phyloP scores from a whole-genome alignment of 2,797 vertebrate genomes.

The Acanthurus lineatus region DNA sequence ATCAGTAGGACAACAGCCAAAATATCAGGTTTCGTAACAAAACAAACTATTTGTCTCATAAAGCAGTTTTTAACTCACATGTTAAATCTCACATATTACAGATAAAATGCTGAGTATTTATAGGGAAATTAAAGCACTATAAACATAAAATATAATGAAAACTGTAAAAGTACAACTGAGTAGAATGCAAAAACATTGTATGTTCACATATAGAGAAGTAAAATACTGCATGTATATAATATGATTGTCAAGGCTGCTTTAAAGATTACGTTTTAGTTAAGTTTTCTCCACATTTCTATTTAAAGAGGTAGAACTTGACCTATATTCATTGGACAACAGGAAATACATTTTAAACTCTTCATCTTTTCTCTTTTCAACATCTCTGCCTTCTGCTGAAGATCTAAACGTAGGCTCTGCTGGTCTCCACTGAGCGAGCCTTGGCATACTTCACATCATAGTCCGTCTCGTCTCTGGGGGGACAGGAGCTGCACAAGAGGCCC shows the following conservation, averaged over 20 bases:
- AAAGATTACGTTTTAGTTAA: background rate
- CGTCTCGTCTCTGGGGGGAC: slow-evolving; percentile 58
- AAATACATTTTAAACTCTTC: background rate
- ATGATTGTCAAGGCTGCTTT: background rate
- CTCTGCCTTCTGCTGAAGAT: background rate
- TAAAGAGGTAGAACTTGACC: background rate
- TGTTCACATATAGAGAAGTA: background rate
- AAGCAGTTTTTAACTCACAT: background rate
- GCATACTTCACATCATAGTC: slow-evolving; percentile 70
- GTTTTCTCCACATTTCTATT: background rate
- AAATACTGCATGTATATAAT: slow-evolving; percentile 9
- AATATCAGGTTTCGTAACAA: background rate
- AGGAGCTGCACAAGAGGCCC: slow-evolving; percentile 87
- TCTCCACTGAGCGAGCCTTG: slow-evolving; percentile 67
- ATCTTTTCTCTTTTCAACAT: background rate
- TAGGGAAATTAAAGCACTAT: background rate
- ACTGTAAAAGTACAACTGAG: background rate
- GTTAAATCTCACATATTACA: background rate
- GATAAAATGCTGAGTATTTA: background rate
- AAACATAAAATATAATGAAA: background rate
- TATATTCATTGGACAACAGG: background rate
- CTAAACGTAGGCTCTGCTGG: slow-evolving; percentile 78
- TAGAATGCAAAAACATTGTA: background rate
- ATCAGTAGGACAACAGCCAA: background rate
- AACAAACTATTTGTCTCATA: background rate